Base-by-base conservation (phyloP, 2,797 vertebrate species). In the Syngnathus acus region DNA sequence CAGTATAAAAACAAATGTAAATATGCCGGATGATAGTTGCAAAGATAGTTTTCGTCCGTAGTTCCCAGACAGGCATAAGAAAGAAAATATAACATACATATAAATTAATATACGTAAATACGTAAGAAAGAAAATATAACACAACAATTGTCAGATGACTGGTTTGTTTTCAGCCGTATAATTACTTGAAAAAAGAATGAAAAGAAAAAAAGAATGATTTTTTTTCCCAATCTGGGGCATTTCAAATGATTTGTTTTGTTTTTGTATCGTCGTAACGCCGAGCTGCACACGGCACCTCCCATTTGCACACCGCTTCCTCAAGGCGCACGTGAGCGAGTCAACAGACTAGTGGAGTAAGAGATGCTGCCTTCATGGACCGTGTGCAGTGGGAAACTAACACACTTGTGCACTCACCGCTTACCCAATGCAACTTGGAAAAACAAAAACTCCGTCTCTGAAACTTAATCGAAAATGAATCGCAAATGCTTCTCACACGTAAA, bases 301-400 rank as follows among this genome's bases (percentile, higher is more conserved):
- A 38, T 61, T 66, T 83, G 83, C 83, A 78, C 81, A 9, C 82
- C 58, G 72, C 54, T 39, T 23, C 64, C 47, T 26, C 40, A 11
- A 19, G 8, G 42, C 55, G 42, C 68, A 61, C 65, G 62, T 10
- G 74, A 76, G 68, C 38, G n/a, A 60, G 5, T 37, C 66, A 81
- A 78, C 1, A 62, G 3, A 0, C 50, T 0, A 38, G 67, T 75
- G 65, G 64, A 8, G 1, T 11, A 4, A 7, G 26, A 7, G 26
- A 11, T 67, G 84, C 32, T 81, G 80, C 78, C 4, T 82, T 84
- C 26, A 74, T 0, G 79, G 6, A 50, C 68, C 43, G 26, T 6
- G 65, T 51, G 45, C 54, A 61, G 65, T 65, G 4, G 70, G 74
- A 65, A 68, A 68, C 26, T 17, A 62, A 23, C 60, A 23, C 40